Conservation (phyloP, 2,888 invertebrate genomes). For the Diachrysia chrysitis region DNA sequence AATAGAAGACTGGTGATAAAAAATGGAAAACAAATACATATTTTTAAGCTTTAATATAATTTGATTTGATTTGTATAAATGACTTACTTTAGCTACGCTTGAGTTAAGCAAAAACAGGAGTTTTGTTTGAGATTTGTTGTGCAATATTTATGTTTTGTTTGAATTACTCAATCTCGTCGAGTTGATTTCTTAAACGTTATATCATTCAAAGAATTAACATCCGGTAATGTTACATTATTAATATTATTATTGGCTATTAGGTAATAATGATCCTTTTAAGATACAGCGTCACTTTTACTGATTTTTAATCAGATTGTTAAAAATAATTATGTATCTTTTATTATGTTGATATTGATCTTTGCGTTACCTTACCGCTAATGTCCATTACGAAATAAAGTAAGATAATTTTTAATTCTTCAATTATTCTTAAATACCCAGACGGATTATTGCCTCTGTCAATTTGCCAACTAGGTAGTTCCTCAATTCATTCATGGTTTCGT, state of each 20-base stretch:
- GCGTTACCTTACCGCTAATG: conserved; percentile 34
- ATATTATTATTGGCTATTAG: conserved; percentile 58
- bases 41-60: no score
- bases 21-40: no score
- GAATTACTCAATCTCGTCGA: conserved; percentile 36
- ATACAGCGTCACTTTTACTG: conserved; percentile 57
- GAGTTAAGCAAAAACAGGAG: conserved; percentile 2
- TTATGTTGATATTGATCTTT: conserved; percentile 42
- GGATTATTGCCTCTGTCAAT: conserved; percentile 29
- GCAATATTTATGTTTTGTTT: conserved; percentile 34
- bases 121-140: conserved; percentile 18
- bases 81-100: background rate
- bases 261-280: conserved; percentile 67
- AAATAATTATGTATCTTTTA: conserved; percentile 49
- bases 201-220: conserved; percentile 46
- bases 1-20: no score
- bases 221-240: conserved; percentile 55
- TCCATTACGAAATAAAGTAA: conserved; percentile 30
- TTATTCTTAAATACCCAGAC: conserved; percentile 17
- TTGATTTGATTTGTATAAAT: no score
- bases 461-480: conserved; percentile 43
- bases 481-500: conserved; percentile 55
- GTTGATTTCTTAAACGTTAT: conserved; percentile 49
- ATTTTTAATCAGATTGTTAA: conserved; percentile 44
- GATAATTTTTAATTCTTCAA: conserved; percentile 15